Evolutionary conservation across 2,113 vertebrate genomes (phyloP), one percentile per base, ranked within the genome.

Genomic region (Suncus etruscus): DNA sequence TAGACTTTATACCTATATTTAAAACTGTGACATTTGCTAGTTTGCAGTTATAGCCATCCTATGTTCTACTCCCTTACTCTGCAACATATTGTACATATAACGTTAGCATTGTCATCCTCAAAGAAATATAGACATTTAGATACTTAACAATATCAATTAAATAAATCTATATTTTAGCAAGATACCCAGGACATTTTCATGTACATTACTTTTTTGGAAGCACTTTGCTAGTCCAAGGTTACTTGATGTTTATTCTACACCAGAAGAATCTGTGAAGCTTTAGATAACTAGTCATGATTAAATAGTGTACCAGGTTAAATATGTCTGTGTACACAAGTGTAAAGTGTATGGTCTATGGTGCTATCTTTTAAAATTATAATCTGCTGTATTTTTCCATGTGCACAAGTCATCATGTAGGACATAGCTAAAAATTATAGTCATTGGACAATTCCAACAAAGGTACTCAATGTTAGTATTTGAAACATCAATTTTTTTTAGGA

Each of bases 401-500:
- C 8, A n/a, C 39, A n/a, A 50, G 15, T 86, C 3, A 12, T 47
- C 15, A 76, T 3, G 6, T 4, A 74, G 29, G 47, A 12, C 8
- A 69, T 10, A 27, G 68, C 8, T 50, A 58, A 90, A 86, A 73
- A 24, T 50, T 5, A 10, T n/a, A 14, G 47, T 77, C 18, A 51
- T 2, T 39, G 76, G 2, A 61, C 9, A n/a, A 65, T 58, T 31
- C 8, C 7, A 91, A 82, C 69, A 84, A 54, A 27, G 48, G 1
- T 18, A 92, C 5, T 77, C 92, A 73, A 83, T 65, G 25, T 1
- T 70, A 83, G 65, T 8, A 85, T 88, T 83, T 77, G 8, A 80
- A 85, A 84, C 81, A 2, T 6, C 25, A 85, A 90, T 32, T 0
- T 16, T 2, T 11, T 87, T 78, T 79, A 20, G 81, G 73, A 47